Evolutionary conservation across 2,113 vertebrate genomes (phyloP).

Genomic region (Lepus timidus): DNA sequence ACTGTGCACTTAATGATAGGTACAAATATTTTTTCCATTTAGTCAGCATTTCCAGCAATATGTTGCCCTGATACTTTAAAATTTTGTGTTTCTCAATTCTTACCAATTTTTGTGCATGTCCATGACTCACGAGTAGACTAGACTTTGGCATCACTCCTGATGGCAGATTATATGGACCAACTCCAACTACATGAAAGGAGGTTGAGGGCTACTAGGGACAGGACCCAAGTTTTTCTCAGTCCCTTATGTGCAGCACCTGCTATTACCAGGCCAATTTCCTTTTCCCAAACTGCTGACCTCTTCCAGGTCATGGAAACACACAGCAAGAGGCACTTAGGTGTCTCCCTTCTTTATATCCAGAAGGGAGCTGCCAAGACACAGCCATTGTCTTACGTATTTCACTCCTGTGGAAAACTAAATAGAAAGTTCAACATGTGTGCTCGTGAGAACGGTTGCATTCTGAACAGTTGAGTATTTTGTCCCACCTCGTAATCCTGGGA

Average conservation of each 20-base stretch:
- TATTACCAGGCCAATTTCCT: not conserved
- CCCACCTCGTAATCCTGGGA: not conserved
- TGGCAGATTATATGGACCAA: not conserved
- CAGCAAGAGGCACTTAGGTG: not conserved
- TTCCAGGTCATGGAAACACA: not conserved
- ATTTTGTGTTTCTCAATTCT: not conserved
- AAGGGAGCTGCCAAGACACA: not conserved
- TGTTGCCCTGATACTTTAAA: not conserved
- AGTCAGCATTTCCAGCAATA: not conserved
- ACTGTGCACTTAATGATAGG: too few relatives aligned
- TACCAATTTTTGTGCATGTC: not conserved
- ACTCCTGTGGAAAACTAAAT: not conserved
- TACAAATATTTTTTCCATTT: not conserved
- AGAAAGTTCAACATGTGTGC: not conserved
- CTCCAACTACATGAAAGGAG: not conserved
- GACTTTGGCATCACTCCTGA: not conserved
- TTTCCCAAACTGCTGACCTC: too few relatives aligned
- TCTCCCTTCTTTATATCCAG: not conserved
- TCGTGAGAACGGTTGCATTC: not conserved
- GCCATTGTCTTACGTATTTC: not conserved
- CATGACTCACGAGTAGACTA: too few relatives aligned
- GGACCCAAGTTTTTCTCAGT: not conserved
- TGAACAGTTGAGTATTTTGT: not conserved
- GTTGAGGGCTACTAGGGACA: too few relatives aligned
- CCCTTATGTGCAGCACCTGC: rapidly evolving